Evolutionary conservation across 2,888 invertebrate genomes (phyloP).

Genomic region (Synanthedon andrenaeformis): DNA sequence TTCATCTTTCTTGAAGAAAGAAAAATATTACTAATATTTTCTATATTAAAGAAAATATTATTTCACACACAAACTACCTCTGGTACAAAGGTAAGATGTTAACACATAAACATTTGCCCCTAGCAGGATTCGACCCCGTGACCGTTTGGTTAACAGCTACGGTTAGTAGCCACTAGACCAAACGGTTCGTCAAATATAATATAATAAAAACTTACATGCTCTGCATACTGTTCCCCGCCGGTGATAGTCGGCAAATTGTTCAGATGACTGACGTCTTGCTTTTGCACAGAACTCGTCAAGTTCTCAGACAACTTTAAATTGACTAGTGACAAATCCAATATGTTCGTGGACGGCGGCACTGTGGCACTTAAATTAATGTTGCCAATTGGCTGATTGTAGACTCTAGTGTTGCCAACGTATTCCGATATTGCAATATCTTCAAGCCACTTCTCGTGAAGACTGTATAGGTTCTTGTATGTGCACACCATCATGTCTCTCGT

Average conservation of each 20-base stretch:
- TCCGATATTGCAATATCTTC: slow-evolving; percentile 57
- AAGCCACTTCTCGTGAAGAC: slow-evolving; percentile 58
- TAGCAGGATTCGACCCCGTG: too few relatives aligned
- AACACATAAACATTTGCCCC: too few relatives aligned
- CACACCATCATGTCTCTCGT: slow-evolving; percentile 73
- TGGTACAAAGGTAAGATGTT: too few relatives aligned
- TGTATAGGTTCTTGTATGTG: slow-evolving; percentile 72
- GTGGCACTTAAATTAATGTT: slow-evolving; percentile 62
- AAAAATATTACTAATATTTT: too few relatives aligned
- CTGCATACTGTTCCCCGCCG: slow-evolving; percentile 70
- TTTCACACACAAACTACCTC: too few relatives aligned
- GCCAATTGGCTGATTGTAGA: slow-evolving; percentile 53
- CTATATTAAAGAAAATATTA: too few relatives aligned
- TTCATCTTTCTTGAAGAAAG: too few relatives aligned
- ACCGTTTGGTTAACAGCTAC: too few relatives aligned
- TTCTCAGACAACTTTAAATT: slow-evolving; percentile 75
- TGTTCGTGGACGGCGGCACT: slow-evolving; percentile 67
- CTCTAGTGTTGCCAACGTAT: slow-evolving; percentile 39
- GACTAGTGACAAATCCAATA: slow-evolving; percentile 73
- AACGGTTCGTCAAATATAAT: too few relatives aligned
- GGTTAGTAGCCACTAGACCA: too few relatives aligned
- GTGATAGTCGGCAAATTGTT: slow-evolving; percentile 51
- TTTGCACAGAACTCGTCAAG: slow-evolving; percentile 57
- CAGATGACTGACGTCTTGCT: slow-evolving; percentile 53
- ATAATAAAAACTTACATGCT: slow-evolving; percentile 72